A percentile compares a stretch with the other conserved stretches of the same genome.
Conservation (phyloP, 2,888 invertebrate species). For the Perithous albicinctus region DNA sequence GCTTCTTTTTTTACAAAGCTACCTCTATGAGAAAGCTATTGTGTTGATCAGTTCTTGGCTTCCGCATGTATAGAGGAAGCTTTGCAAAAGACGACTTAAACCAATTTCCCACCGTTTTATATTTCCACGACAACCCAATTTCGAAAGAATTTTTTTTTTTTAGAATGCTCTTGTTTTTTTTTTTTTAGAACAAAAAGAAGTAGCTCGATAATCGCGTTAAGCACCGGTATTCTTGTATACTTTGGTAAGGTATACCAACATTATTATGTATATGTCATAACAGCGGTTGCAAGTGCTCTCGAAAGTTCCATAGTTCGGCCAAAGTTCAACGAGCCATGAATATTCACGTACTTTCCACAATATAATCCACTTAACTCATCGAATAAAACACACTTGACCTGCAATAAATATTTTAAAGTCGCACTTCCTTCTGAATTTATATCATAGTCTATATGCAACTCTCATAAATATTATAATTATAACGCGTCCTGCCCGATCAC, state of each 20-base stretch:
- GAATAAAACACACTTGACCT: slow-evolving; percentile 40
- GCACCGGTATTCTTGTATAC: slow-evolving; percentile 10
- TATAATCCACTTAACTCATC: slow-evolving; percentile 52
- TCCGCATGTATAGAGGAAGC: no score
- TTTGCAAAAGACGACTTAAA: no score
- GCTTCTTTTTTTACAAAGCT: no score
- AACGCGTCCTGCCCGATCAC: slow-evolving; percentile 24
- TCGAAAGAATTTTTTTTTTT: no score
- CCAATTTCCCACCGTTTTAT: no score
- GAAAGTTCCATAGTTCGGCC: slow-evolving; percentile 34
- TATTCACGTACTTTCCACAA: slow-evolving; percentile 54
- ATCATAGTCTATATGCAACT: neutral
- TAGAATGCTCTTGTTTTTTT: neutral
- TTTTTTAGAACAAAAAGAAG: no score
- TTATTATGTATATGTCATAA: neutral
- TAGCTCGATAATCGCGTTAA: slow-evolving; percentile 16
- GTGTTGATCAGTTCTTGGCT: no score
- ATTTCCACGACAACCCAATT: no score
- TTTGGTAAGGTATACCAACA: neutral
- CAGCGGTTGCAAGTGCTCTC: neutral
- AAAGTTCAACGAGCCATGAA: slow-evolving; percentile 46
- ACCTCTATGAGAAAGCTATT: no score
- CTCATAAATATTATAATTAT: slow-evolving; percentile 69
- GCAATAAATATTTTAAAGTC: slow-evolving; percentile 36
- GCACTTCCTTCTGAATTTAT: neutral